Conservation (phyloP, 2,888 invertebrate genomes). For the Machimus rusticus region DNA sequence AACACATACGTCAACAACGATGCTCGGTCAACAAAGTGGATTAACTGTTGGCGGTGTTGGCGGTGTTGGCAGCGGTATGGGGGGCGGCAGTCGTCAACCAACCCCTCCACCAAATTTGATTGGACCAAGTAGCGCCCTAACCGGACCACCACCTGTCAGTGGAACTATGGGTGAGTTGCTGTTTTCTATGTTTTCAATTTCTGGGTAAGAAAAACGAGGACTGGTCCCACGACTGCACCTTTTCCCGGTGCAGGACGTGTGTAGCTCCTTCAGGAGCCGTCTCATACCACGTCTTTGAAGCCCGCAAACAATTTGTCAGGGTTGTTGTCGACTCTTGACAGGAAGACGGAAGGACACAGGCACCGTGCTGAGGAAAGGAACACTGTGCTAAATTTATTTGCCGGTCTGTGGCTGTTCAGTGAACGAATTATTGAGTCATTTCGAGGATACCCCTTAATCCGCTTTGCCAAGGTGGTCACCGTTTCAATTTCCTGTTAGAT, state of each 20-base stretch:
- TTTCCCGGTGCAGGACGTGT: not conserved
- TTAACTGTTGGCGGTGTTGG: constrained; percentile 52
- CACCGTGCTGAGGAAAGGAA: not conserved
- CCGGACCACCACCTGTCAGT: constrained; percentile 47
- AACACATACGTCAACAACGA: constrained; percentile 55
- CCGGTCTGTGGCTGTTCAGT: not conserved
- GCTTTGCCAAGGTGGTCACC: not conserved
- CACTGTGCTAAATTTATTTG: not conserved
- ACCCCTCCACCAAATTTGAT: constrained; percentile 53
- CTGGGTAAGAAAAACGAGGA: not conserved
- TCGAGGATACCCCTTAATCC: not conserved
- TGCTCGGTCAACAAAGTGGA: constrained; percentile 58
- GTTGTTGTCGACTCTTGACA: not conserved
- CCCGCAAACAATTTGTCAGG: not conserved
- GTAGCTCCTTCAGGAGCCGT: not conserved
- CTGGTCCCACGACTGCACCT: not conserved
- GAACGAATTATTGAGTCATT: not conserved
- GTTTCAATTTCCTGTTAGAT: not conserved
- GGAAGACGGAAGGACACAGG: not conserved
- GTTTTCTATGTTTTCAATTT: constrained; percentile 7
- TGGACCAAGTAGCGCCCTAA: constrained; percentile 44
- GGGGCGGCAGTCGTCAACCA: constrained; percentile 50
- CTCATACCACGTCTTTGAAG: not conserved
- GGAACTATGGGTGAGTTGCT: constrained; percentile 45
- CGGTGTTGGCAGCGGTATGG: constrained; percentile 49